A percentile compares a stretch with the other conserved stretches of the same genome.
Conservation (phyloP, 1,140 invertebrate genomes). For the Mizuhopecten yessoensis region DNA sequence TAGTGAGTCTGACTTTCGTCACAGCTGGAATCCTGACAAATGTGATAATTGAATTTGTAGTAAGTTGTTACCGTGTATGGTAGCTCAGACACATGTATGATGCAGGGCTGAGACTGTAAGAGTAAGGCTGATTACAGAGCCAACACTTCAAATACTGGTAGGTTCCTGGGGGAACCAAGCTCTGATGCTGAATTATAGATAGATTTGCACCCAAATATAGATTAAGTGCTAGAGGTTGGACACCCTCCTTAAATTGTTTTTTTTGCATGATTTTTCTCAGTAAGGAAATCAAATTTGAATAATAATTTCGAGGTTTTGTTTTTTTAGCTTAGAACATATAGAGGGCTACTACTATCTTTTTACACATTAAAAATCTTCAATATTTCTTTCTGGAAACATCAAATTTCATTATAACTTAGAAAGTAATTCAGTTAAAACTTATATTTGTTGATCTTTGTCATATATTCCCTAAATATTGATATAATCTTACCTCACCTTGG, state of each 20-base stretch:
- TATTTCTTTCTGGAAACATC: too few species aligned
- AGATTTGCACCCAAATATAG: conserved; percentile 26
- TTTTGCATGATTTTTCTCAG: background rate
- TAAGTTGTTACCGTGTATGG: conserved; percentile 16
- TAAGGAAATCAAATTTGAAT: background rate
- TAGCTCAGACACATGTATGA: background rate
- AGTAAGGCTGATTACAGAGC: background rate
- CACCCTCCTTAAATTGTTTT: background rate
- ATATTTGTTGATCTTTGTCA: too few species aligned
- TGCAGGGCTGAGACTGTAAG: background rate
- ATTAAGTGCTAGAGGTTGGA: background rate
- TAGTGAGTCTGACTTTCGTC: background rate
- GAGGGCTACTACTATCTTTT: too few species aligned
- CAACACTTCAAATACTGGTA: background rate
- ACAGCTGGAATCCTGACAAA: background rate
- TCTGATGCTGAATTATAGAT: background rate
- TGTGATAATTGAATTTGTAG: conserved; percentile 29
- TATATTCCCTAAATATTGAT: too few species aligned
- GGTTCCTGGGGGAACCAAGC: background rate
- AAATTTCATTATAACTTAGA: too few species aligned
- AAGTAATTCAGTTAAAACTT: too few species aligned
- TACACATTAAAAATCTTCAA: too few species aligned
- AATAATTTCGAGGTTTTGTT: too few species aligned
- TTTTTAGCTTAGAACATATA: too few species aligned
- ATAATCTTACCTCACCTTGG: too few species aligned